Conservation (phyloP, 2,888 invertebrate species). For the Polydrusus pterygomalis region DNA sequence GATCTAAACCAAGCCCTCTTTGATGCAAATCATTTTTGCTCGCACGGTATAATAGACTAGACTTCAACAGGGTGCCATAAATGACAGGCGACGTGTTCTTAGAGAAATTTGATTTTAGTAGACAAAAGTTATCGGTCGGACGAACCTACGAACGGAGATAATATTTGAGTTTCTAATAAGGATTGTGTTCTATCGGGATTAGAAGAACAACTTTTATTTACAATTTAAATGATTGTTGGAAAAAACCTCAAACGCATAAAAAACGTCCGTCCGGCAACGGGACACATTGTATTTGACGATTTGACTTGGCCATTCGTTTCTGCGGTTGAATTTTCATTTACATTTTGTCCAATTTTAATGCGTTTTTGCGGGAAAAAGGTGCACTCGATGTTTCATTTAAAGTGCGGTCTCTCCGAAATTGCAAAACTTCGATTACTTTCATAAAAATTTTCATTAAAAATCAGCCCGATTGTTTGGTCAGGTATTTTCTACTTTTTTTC, state of each 20-base stretch:
- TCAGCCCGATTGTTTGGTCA: constrained; percentile 47
- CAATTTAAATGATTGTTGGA: constrained; percentile 15
- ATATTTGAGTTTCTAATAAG: too few species aligned
- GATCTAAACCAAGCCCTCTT: too few species aligned
- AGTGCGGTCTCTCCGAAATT: constrained; percentile 66
- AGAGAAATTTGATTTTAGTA: too few species aligned
- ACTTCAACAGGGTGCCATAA: too few species aligned
- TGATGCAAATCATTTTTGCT: too few species aligned
- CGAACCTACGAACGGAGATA: too few species aligned
- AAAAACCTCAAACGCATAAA: constrained; percentile 11
- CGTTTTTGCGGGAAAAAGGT: constrained; percentile 68
- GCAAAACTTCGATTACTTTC: constrained; percentile 65
- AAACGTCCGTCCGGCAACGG: constrained; percentile 7
- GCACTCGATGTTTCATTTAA: constrained; percentile 67
- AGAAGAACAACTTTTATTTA: not conserved
- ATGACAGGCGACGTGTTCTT: too few species aligned
- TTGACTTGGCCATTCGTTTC: constrained; percentile 65
- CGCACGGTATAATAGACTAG: too few species aligned
- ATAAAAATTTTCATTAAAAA: constrained; percentile 59
- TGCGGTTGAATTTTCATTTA: constrained; percentile 69
- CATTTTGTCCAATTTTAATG: constrained; percentile 69
- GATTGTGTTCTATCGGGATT: not conserved
- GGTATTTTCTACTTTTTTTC: constrained; percentile 28
- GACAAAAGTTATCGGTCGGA: too few species aligned
- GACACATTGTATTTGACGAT: constrained; percentile 55